Base-by-base conservation (phyloP, 2,888 invertebrate genomes). In the Sarcophaga rosellei region DNA sequence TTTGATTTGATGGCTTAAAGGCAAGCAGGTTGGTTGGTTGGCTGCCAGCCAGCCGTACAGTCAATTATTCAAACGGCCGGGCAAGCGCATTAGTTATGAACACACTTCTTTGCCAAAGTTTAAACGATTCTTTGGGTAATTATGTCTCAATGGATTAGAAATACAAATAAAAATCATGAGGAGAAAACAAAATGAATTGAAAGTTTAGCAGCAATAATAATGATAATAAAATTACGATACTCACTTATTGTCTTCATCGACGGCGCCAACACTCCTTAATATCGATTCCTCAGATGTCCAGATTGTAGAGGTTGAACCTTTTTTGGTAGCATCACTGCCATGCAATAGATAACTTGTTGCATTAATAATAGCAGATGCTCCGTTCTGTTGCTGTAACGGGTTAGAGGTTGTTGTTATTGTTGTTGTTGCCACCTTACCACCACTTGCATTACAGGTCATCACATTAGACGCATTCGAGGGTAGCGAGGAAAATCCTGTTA, bases 261-360 rank as follows among this genome's bases (percentile, higher is more conserved):
- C 92, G 91, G 92, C 92, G 91, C 93, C 92, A 90, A 91, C 92
- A 89, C 92, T 92, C 88, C 93, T 91, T 88, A 93, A 88, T 88
- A 93, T 93, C 75, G 93, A 93, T 89, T 93, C 93, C 87, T 93
- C 93, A 78, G 93, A 93, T 88, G 93, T 93, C 93, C 93, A 93
- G 88, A 93, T 92, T 84, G 92, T 93, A 87, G 93, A 93, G 81
- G 92, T 92, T 87, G 93, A 93, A 88, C 92, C 93, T 92, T 93
- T 93, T 92, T 93, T 92, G 91, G 92, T 91, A 87, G 91, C 89
- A 90, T 93, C 93, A 87, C 88, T 88, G 88, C 89, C 87, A 66
- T 90, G 89, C 88, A 92, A 86, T 84, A 88, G 89, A 88, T 90
- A 91, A 85, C 89, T 89, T 88, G 88, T 87, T 81, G 91, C 62